Conservation (phyloP, 2,888 invertebrate species). For the Acanthoscelides obtectus region DNA sequence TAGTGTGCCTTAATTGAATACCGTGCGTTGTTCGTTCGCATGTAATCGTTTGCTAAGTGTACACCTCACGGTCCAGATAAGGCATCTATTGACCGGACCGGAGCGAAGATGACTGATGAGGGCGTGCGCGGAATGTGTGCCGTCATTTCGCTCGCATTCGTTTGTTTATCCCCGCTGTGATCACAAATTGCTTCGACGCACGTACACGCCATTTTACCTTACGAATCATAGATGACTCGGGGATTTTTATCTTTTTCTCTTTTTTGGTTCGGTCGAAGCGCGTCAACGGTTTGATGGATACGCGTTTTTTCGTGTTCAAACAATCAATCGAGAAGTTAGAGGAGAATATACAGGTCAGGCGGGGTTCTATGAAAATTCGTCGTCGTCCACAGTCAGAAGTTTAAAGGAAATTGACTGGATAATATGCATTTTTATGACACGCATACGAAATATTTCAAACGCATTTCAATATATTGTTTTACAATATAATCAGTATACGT, state of each 20-base stretch:
- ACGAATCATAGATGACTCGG: constrained; percentile 12
- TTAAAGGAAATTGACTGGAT: too few species aligned
- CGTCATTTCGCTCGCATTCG: constrained; percentile 57
- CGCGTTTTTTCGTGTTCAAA: background rate
- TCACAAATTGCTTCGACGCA: constrained; percentile 57
- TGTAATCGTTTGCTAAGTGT: constrained; percentile 45
- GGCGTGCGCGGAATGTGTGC: constrained; percentile 51
- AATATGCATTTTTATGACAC: too few species aligned
- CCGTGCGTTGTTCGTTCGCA: constrained; percentile 20
- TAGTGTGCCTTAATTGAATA: background rate
- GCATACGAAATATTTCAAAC: too few species aligned
- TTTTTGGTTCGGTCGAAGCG: background rate
- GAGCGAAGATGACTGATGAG: constrained; percentile 44
- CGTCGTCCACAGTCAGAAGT: too few species aligned
- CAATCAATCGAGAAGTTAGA: background rate
- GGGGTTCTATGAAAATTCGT: too few species aligned
- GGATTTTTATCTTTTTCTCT: too few species aligned
- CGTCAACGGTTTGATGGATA: background rate
- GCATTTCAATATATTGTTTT: too few species aligned
- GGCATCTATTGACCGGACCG: constrained; percentile 32
- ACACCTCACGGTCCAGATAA: constrained; percentile 46
- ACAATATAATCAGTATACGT: too few species aligned
- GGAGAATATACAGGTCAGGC: background rate
- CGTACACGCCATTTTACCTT: constrained; percentile 21
- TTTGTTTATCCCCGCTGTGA: constrained; percentile 60